Conservation (phyloP, 2,888 invertebrate species). For the Drosophila anomalipes region DNA sequence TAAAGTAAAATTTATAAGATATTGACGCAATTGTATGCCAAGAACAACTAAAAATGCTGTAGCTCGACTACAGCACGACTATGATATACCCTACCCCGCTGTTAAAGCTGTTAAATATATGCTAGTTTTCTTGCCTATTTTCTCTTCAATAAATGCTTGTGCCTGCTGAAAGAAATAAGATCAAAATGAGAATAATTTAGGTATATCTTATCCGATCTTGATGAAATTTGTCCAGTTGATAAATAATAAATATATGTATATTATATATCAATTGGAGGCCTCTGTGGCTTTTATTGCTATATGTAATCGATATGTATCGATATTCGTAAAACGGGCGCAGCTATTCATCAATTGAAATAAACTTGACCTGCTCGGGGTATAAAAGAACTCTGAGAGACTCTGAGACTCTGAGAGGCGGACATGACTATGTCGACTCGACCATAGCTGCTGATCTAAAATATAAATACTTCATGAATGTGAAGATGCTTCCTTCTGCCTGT, state of each 20-base stretch:
- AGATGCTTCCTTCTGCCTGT: neutral
- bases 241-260: too few relatives aligned
- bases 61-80: neutral
- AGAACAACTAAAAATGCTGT: slow-evolving; percentile 34
- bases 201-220: too few relatives aligned
- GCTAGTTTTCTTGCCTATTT: neutral
- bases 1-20: slow-evolving; percentile 40
- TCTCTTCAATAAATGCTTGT: neutral
- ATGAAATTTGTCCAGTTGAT: too few relatives aligned
- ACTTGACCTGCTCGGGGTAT: neutral
- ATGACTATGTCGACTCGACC: neutral
- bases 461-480: neutral
- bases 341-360: neutral
- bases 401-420: neutral
- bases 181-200: too few relatives aligned
- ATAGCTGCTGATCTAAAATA: neutral
- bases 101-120: neutral
- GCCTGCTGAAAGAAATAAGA: neutral
- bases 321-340: too few relatives aligned
- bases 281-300: too few relatives aligned
- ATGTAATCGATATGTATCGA: too few relatives aligned
- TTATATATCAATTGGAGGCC: too few relatives aligned
- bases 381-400: too few relatives aligned
- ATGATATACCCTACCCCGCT: neutral
- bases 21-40: slow-evolving; percentile 55